Percentiles rank a stretch among this genome's conserved stretches.
phyloP scores from a whole-genome alignment of 2,113 vertebrate species.

The Campylomormyrus numenius region DNA sequence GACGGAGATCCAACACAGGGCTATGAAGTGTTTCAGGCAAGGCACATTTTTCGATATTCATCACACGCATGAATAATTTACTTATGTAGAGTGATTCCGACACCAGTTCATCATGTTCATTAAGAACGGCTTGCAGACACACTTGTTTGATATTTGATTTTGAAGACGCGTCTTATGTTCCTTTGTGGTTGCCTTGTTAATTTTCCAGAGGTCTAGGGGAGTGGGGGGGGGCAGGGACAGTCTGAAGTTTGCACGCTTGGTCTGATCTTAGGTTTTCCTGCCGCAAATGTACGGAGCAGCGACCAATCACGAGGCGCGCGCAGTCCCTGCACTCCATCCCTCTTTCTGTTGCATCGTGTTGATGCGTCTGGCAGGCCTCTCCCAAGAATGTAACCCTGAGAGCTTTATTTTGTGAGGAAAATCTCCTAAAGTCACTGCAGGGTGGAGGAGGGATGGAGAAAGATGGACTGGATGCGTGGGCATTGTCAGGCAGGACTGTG shows the following conservation, averaged over 20 bases:
- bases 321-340: constrained; percentile 24
- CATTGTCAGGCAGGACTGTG: not conserved
- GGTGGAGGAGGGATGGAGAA: not conserved
- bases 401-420: constrained; percentile 18
- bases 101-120: not conserved
- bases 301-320: constrained; percentile 34
- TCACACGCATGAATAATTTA: not conserved
- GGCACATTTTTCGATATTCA: not conserved
- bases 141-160: not conserved
- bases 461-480: not conserved
- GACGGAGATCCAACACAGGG: not conserved
- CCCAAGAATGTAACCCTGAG: not conserved
- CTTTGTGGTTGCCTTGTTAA: not conserved
- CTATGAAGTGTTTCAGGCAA: not conserved
- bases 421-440: not conserved
- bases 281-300: constrained; percentile 29
- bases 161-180: not conserved
- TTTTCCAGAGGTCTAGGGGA: not conserved
- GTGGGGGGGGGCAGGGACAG: not conserved
- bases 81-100: not conserved
- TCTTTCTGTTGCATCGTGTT: constrained; percentile 30
- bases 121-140: not conserved
- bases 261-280: constrained; percentile 18
- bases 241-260: not conserved
- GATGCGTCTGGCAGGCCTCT: constrained; percentile 33